Evolutionary conservation across 2,888 invertebrate species (phyloP), one percentile per base, ranked within the genome.

Genomic region (Dastarcus helophoroides): DNA sequence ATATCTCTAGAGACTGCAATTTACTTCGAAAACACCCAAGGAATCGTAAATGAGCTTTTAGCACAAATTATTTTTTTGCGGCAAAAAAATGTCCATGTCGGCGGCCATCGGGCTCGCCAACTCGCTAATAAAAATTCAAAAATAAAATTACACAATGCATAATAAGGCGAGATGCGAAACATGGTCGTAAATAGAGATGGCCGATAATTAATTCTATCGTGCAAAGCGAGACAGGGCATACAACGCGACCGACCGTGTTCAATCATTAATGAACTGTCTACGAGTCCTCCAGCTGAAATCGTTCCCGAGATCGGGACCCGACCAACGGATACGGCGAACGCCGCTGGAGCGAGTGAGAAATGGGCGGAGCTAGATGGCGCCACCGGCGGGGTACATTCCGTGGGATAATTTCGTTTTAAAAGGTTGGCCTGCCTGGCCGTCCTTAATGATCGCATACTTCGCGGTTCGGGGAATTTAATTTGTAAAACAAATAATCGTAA

Each of bases 321-420:
- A 36, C 19, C 28, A 28, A 31, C 28, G 33, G 40, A 35, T 31
- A 23, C 38, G 32, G 36, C 17, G 31, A 33, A 37, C 31, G 36
- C 29, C 33, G 40, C 29, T 32, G 36, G 40, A 33, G 22, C 35
- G 37, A 40, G 41, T 38, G 41, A 38, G 41, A 44, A 46, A 42
- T 48, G 46, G 54, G 51, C 54, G 54, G 49, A 50, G 46, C 39
- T 26, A 52, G 44, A 38, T 53, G 54, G 54, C 54, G 54, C 54
- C 54, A 53, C 46, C 36, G 37, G 32, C 31, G 32, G 38, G 38
- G 45, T 45, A 45, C 46, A 36, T 38, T 39, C 39, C 29, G 37
- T 35, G 41, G 38, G 41, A 44, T 43, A 45, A 46, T 44, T 46
- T 45, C 36, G 41, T 46, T 45, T 40, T 38, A 33, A 43, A 39